phyloP scores from a whole-genome alignment of 2,113 vertebrate species.

The Scytalopus superciliaris region DNA sequence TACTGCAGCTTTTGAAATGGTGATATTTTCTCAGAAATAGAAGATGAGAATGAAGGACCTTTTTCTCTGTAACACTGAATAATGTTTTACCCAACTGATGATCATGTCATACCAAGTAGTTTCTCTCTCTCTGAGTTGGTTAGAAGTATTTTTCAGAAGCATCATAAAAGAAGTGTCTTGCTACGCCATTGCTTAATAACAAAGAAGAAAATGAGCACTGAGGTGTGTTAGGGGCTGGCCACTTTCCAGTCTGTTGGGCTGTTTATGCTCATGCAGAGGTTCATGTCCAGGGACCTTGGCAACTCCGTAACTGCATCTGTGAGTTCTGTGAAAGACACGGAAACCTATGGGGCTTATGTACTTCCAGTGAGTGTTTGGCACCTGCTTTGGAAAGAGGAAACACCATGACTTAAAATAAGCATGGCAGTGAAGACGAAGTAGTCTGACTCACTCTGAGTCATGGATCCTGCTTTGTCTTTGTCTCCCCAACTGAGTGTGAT shows the following conservation, averaged over 20 bases:
- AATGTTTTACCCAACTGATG: not conserved
- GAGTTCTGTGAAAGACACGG: not conserved
- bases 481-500: not conserved
- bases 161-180: not conserved
- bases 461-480: not conserved
- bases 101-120: not conserved
- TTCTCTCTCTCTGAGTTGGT: not conserved
- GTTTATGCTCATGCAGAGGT: not conserved
- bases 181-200: not conserved
- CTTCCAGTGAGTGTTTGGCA: accelerated
- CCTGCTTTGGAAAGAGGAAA: not conserved
- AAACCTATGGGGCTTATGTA: accelerated
- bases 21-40: not conserved
- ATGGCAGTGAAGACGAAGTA: not conserved
- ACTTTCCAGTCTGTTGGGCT: not conserved
- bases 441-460: not conserved
- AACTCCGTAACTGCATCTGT: not conserved
- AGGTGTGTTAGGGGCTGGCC: not conserved
- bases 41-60: not conserved
- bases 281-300: not conserved
- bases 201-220: not conserved
- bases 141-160: not conserved
- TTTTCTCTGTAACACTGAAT: not conserved
- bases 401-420: not conserved
- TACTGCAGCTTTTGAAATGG: not conserved